Evolutionary conservation across 2,797 vertebrate species (phyloP), one percentile per base, ranked within the genome.

Genomic region (Anas acuta): DNA sequence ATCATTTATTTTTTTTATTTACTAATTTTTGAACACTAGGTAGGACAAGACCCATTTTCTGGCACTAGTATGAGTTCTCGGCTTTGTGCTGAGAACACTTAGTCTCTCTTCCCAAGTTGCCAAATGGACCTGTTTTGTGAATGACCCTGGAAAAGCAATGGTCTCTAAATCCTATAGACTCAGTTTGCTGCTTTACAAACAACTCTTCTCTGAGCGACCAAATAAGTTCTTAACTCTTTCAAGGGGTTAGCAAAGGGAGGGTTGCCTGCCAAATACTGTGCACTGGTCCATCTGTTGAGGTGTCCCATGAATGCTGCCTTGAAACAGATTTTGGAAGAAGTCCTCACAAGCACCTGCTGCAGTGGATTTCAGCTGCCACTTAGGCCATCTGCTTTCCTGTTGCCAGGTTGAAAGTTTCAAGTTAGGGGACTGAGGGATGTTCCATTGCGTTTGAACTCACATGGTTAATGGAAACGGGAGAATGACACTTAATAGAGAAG

Each of bases 331-430:
- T 66, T 90, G 66, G 66, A 69, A 41, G 78, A 86, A 71, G 57
- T 51, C 37, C 56, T 80, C 47, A 25, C 16, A 39, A 45, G 65
- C 41, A 87, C 41, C 35, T 67, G 33, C 60, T 72, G 30, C 64
- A 43, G 22, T 86, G 26, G 32, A 25, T 94, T 96, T 89, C 33
- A 5, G 49, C 72, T 89, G 75, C 87, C 64, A 61, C n/a, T 92
- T 20, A n/a, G 21, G 9, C 64, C 43, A 60, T 67, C 80, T 95
- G 58, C 39, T 84, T 67, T 79, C 61, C 74, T 78, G 16, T 32
- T 95, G 54, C 76, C 5, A 6, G 21, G 5, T 16, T 73, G 76
- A 95, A 89, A 39, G 25, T 6, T 41, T 86, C 30, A 19, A 13
- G 19, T n/a, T 86, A 17, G 8, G 54, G 43, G 21, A 45, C 33